These are phyloP conservation scores for Drosophila dives DNA, from an alignment of 2,888 invertebrate genomes.

Conservation along the genomic window DNA sequence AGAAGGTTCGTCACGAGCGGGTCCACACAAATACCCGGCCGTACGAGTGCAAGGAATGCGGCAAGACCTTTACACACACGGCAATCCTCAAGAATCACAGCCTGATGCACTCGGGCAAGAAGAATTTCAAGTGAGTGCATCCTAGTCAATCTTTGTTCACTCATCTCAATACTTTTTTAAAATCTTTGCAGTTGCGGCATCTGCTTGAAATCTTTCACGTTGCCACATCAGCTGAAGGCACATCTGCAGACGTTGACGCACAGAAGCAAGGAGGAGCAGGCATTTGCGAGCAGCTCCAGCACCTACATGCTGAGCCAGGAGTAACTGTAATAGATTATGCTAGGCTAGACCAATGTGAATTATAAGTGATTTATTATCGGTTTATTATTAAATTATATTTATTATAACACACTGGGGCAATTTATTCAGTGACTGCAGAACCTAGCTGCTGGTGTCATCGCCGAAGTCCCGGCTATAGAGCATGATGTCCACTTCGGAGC, in stretches of 20 bases:
- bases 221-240: slow-evolving; percentile 82
- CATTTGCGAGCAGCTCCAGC: slow-evolving; percentile 16
- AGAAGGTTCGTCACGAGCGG: slow-evolving; percentile 66
- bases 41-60: slow-evolving; percentile 79
- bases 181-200: slow-evolving; percentile 69
- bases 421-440: neutral
- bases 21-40: slow-evolving; percentile 83
- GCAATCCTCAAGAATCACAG: slow-evolving; percentile 82
- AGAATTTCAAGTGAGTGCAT: slow-evolving; percentile 60
- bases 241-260: slow-evolving; percentile 81
- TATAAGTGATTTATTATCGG: neutral
- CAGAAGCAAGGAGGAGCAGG: slow-evolving; percentile 72
- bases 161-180: neutral
- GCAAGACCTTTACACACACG: slow-evolving; percentile 81
- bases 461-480: slow-evolving; percentile 35
- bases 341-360: slow-evolving; percentile 13
- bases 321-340: slow-evolving; percentile 8
- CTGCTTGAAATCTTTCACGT: slow-evolving; percentile 81
- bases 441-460: slow-evolving; percentile 20
- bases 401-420: slow-evolving; percentile 26
- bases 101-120: slow-evolving; percentile 67
- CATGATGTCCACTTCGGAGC: slow-evolving; percentile 39
- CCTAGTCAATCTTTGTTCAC: neutral
- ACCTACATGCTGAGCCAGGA: slow-evolving; percentile 11
- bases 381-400: no score